Conservation (phyloP, 2,113 vertebrate species). For the Callipepla californica region DNA sequence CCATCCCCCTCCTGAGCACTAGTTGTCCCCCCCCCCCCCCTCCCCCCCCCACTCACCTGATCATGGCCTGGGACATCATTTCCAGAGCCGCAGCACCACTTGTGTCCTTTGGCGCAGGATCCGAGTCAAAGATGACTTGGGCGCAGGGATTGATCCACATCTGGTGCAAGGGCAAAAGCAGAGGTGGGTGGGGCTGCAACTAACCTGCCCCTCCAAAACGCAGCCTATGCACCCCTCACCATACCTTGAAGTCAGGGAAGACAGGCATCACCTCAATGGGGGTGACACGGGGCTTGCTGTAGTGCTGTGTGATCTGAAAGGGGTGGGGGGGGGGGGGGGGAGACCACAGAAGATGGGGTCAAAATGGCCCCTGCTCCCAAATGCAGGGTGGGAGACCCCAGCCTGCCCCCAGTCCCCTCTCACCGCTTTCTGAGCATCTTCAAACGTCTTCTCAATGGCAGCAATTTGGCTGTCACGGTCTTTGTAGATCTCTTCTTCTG, state of each 20-base stretch:
- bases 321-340: no score
- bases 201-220: background rate
- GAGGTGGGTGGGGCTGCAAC: background rate
- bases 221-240: background rate
- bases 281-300: conserved; percentile 93
- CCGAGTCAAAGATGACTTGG: conserved; percentile 95
- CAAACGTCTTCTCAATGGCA: conserved; percentile 95
- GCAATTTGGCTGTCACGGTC: conserved; percentile 95
- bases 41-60: conserved; percentile 79
- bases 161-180: conserved; percentile 50
- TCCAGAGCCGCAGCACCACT: conserved; percentile 84
- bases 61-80: conserved; percentile 98
- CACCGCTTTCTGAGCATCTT: conserved; percentile 93
- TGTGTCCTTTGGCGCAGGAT: conserved; percentile 92
- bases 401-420: background rate
- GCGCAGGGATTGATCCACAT: conserved; percentile 98
- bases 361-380: background rate
- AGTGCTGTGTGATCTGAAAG: conserved; percentile 87
- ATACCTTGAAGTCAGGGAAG: conserved; percentile 95
- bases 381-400: background rate
- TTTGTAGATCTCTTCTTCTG: conserved; percentile 96
- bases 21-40: no score
- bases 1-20: no score
- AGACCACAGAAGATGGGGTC: no score
- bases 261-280: conserved; percentile 91